Percentiles rank a stretch among this genome's conserved stretches.
Evolutionary conservation across 2,797 vertebrate species (phyloP).

Genomic region (Pangasius macronema): DNA sequence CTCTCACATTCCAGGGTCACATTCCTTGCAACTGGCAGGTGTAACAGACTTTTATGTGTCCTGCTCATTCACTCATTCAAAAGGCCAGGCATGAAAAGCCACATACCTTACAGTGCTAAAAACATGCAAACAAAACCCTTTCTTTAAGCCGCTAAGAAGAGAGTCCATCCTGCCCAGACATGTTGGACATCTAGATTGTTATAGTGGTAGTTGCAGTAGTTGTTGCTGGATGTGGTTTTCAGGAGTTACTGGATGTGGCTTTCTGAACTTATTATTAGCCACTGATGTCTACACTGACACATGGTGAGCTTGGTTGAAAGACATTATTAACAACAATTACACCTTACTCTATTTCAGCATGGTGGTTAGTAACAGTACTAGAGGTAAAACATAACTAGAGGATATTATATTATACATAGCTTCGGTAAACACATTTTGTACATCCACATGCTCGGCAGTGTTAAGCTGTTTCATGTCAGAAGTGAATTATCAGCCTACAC

Average conservation of each 20-base stretch:
- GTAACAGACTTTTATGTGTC: constrained; percentile 34
- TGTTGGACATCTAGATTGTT: constrained; percentile 56
- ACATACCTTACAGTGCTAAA: constrained; percentile 47
- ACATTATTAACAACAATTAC: background rate
- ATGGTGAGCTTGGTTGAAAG: background rate
- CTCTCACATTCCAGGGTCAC: constrained; percentile 10
- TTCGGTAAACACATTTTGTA: background rate
- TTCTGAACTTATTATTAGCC: background rate
- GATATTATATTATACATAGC: too few species aligned
- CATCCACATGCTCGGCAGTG: too few species aligned
- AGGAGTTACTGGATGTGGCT: background rate
- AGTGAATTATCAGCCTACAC: background rate
- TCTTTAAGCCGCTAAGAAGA: constrained; percentile 14
- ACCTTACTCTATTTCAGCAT: background rate
- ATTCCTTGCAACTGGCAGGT: constrained; percentile 52
- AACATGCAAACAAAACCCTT: constrained; percentile 56
- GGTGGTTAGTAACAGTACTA: background rate
- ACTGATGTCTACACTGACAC: background rate
- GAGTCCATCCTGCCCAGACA: constrained; percentile 52
- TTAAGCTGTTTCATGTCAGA: background rate
- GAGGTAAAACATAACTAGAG: background rate
- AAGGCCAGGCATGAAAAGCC: constrained; percentile 52
- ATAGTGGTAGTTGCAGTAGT: background rate
- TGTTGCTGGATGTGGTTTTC: background rate
- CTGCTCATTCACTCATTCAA: constrained; percentile 37